Percentiles rank a stretch among this genome's conserved stretches.
These are phyloP conservation scores for Patiria pectinifera DNA, from an alignment of 53 echinoderm and acorn worm species.

Conservation along the genomic window DNA sequence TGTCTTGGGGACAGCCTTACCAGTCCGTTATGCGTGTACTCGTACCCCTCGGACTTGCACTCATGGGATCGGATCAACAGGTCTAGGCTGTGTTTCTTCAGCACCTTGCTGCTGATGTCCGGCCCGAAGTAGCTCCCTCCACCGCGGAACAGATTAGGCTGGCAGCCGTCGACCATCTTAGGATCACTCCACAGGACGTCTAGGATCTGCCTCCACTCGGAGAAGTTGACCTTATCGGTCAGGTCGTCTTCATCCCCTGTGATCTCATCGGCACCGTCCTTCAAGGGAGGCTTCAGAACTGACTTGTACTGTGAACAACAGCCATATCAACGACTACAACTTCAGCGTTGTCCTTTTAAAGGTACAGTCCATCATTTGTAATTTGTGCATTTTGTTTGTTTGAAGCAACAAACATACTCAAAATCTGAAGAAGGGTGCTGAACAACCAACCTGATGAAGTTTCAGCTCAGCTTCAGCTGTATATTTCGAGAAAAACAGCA, in stretches of 20 bases:
- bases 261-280: conserved; percentile 75
- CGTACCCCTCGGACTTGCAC: conserved; percentile 93
- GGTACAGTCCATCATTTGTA: too few species aligned
- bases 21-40: conserved; percentile 87
- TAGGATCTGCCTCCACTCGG: conserved; percentile 97
- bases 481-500: too few species aligned
- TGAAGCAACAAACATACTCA: too few species aligned
- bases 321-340: background rate
- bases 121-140: conserved; percentile 99
- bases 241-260: conserved; percentile 82
- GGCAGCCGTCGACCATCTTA: conserved; percentile 86
- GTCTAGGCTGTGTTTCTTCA: conserved; percentile 93
- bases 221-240: conserved; percentile 79
- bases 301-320: conserved; percentile 82
- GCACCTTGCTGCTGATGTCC: conserved; percentile 85
- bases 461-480: too few species aligned
- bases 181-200: conserved; percentile 98
- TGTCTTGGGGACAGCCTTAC: conserved; percentile 38
- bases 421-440: too few species aligned
- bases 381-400: too few species aligned
- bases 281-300: conserved; percentile 89
- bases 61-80: conserved; percentile 93
- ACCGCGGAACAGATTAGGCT: conserved; percentile 92
- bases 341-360: too few species aligned
- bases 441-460: too few species aligned